These are phyloP conservation scores for Thysanoteuthis rhombus DNA, from an alignment of 2,888 invertebrate genomes.

Conservation along the genomic window DNA sequence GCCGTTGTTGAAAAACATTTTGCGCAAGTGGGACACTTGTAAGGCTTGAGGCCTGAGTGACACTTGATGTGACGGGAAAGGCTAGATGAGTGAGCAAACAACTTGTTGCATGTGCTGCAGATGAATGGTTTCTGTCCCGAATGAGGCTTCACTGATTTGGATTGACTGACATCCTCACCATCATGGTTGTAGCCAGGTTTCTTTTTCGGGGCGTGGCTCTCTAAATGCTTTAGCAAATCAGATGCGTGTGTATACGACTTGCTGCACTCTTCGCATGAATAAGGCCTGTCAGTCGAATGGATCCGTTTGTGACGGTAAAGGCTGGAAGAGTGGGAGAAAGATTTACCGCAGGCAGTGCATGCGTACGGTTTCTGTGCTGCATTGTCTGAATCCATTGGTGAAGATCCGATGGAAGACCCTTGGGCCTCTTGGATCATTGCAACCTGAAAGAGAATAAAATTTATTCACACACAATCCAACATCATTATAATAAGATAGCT, in stretches of 20 bases:
- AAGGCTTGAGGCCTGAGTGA: constrained; percentile 20
- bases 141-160: neutral
- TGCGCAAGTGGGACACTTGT: neutral
- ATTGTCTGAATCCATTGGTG: neutral
- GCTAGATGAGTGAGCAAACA: constrained; percentile 15
- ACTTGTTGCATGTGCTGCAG: constrained; percentile 15
- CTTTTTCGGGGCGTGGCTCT: neutral
- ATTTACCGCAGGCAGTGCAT: neutral
- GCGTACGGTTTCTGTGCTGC: neutral
- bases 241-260: neutral
- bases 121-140: neutral
- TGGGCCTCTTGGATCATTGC: neutral
- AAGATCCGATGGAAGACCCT: neutral
- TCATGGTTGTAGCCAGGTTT: neutral
- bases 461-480: neutral
- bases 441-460: neutral
- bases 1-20: constrained; percentile 21
- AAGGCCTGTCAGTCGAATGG: neutral
- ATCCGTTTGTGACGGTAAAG: constrained; percentile 20
- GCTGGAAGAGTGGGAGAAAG: constrained; percentile 1
- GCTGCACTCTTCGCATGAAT: neutral
- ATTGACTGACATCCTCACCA: neutral
- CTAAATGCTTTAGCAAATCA: constrained; percentile 23
- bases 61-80: constrained; percentile 24
- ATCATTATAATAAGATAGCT: neutral